Evolutionary conservation across 2,888 invertebrate species (phyloP), one percentile per base, ranked within the genome.

Genomic region (Xestia ashworthii): DNA sequence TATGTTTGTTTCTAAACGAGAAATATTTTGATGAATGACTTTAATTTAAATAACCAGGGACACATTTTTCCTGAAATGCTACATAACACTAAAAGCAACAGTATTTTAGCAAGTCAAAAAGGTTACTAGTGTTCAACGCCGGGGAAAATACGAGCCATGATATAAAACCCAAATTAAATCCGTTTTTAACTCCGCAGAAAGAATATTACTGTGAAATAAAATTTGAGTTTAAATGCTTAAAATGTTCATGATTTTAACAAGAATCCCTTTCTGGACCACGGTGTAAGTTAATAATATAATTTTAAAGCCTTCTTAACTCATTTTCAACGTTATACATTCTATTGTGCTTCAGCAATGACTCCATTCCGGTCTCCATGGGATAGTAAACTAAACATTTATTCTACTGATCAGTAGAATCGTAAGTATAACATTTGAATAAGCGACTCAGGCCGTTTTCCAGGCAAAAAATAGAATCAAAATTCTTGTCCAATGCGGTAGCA

Each of bases 101-200:
- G 50, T 73, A 70, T 73, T 82, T 82, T 62, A 82, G 58, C 25
- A 72, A 72, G 65, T 70, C 65, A 32, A 53, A 75, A 70, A 67
- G 38, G 62, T 79, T 71, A 50, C 50, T 66, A 62, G 62, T 76
- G 38, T 46, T 82, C 62, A 82, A 50, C 71, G 73, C 41, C 48
- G 60, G 58, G 62, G 46, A 62, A 80, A 79, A 72, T 78, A 75
- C 73, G 74, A 76, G 62, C 50, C 71, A 69, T 76, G 53, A 83
- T 71, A 71, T 79, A 75, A 84, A 80, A 84, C 66, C 64, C 70
- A 84, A 84, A 84, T 82, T 74, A 69, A 81, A 81, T 50, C 65
- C 53, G 60, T 81, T 82, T 81, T 81, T 71, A 84, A 70, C 55
- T 80, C 60, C 65, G 60, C 65, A 44, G 25, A 62, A 62, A 74